Evolutionary conservation across 2,888 invertebrate species (phyloP).

Genomic region (Drymonia ruficornis): DNA sequence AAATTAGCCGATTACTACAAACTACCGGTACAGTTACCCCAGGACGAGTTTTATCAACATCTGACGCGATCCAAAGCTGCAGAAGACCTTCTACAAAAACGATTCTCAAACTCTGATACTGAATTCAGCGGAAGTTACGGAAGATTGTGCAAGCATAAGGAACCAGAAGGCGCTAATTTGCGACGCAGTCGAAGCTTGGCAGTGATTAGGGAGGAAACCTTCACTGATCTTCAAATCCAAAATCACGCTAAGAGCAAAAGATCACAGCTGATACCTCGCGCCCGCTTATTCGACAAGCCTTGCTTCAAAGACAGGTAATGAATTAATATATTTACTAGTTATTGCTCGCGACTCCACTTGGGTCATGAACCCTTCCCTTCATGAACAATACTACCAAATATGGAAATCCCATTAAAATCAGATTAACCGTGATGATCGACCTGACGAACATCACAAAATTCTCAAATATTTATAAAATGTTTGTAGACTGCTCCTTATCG

Average conservation of each 20-base stretch:
- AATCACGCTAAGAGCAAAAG: constrained; percentile 87
- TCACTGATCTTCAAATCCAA: constrained; percentile 88
- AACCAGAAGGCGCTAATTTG: constrained; percentile 83
- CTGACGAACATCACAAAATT: no score
- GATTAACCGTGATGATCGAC: no score
- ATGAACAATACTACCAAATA: no score
- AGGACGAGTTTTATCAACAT: constrained; percentile 81
- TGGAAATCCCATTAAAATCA: no score
- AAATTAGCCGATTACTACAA: constrained; percentile 80
- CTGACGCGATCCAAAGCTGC: constrained; percentile 76
- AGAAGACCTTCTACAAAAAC: constrained; percentile 74
- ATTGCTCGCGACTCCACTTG: not conserved
- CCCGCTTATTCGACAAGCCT: constrained; percentile 90
- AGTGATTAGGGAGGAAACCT: constrained; percentile 91
- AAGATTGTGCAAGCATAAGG: constrained; percentile 77
- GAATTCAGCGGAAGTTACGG: constrained; percentile 80
- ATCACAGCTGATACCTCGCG: constrained; percentile 92
- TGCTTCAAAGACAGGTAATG: constrained; percentile 89
- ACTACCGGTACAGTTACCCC: constrained; percentile 74
- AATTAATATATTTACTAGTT: constrained; percentile 1
- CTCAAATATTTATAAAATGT: not conserved
- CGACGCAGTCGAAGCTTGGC: constrained; percentile 89
- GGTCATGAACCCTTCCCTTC: no score
- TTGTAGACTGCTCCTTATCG: not conserved
- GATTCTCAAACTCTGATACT: constrained; percentile 76